Base-by-base conservation (phyloP, 1,140 invertebrate genomes). In the Pseudoatta argentina region DNA sequence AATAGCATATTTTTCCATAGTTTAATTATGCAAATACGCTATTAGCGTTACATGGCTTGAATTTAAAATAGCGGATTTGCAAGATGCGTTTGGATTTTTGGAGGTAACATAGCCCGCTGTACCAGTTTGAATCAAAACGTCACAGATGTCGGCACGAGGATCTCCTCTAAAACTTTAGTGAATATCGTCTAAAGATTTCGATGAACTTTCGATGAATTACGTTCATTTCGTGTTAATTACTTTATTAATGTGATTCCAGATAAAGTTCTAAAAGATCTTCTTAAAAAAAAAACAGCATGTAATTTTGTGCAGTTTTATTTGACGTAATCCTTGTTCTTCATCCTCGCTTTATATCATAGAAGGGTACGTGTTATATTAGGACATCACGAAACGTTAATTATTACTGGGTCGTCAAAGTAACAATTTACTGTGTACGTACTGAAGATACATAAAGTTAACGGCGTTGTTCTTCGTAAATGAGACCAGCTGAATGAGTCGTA, bases 381-480 rank as follows among this genome's bases (percentile, higher is more conserved):
- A n/a, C 2, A 69, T n/a, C 64, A 53, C 67, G 10, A 73, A 59
- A 44, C 67, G 34, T 73, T 73, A 73, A 82, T 82, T 73, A 82
- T 82, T 73, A 24, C 79, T 44, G 14, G 34, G 53, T 61, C 55
- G 55, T 51, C 48, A 73, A 34, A 71, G 21, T 82, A 39, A 21
- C 34, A 73, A 82, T 71, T 71, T 73, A 51, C 14, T 14, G 39
- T 8, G 61, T 78, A 66, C 34, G 67, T 12, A n/a, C 39, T 3
- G 53, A 27, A 21, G 53, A 59, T 16, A 48, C 34, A 21, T 24
- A 57, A 53, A 73, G 16, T 18, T 34, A 5, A 18, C 8, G 21
- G 24, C 8, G 21, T 14, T 21, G 51, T 30, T 21, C n/a, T 55
- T 48, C 64, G 66, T 71, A 82, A 82, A 73, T 21, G 27, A n/a